A percentile compares a stretch with the other conserved stretches of the same genome.
Conservation (phyloP, 2,113 vertebrate genomes). For the Nibea albiflora region DNA sequence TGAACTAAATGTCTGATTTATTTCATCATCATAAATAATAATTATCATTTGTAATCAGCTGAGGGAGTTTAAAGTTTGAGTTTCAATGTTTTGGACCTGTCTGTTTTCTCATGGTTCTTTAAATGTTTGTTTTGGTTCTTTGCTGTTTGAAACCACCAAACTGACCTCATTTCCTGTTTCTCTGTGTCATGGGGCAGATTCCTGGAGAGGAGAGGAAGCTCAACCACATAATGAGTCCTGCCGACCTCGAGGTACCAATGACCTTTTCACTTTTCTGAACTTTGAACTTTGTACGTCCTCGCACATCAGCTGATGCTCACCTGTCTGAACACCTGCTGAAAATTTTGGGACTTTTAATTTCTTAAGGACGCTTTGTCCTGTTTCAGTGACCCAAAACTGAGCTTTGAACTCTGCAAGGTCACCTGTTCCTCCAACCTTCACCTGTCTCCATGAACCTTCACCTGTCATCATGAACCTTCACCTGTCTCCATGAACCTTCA, state of each 20-base stretch:
- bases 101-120: background rate
- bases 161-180: slow-evolving; percentile 44
- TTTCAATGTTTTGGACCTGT: too few relatives aligned
- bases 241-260: slow-evolving; percentile 45
- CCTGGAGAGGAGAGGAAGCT: slow-evolving; percentile 77
- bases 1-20: too few relatives aligned
- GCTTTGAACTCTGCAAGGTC: background rate
- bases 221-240: slow-evolving; percentile 62
- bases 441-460: too few relatives aligned
- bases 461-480: too few relatives aligned
- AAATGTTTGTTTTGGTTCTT: background rate
- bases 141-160: slow-evolving; percentile 31
- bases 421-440: too few relatives aligned
- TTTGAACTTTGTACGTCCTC: too few relatives aligned
- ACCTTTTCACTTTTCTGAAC: background rate
- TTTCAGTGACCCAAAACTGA: background rate
- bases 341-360: slow-evolving; percentile 6
- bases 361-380: background rate
- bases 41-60: too few relatives aligned
- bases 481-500: too few relatives aligned
- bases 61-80: too few relatives aligned
- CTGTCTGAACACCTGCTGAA: background rate
- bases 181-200: slow-evolving; percentile 61
- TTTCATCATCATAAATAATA: too few relatives aligned
- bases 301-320: too few relatives aligned